A percentile compares a stretch with the other conserved stretches of the same genome.
Conservation (phyloP, 2,888 invertebrate genomes). For the Caenorhabditis sp. region DNA sequence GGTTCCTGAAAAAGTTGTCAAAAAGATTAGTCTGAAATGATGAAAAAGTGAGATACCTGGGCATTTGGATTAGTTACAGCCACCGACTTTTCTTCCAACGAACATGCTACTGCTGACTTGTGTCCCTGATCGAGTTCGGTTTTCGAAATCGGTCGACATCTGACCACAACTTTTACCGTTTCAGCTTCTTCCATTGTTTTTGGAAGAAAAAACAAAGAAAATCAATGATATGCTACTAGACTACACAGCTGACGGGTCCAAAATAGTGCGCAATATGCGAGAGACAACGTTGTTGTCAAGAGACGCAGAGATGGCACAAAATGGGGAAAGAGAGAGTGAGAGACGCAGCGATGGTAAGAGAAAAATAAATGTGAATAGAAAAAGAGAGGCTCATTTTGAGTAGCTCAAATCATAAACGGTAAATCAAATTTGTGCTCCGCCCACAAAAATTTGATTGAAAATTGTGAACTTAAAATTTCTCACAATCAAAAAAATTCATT, state of each 20-base stretch:
- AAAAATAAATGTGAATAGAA: no score
- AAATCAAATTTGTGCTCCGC: no score
- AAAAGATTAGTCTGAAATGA: no score
- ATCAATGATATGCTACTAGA: no score
- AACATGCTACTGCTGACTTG: slow-evolving; percentile 17
- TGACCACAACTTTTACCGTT: slow-evolving; percentile 93
- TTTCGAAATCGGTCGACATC: slow-evolving; percentile 89
- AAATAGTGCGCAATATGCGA: neutral
- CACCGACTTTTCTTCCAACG: slow-evolving; percentile 41
- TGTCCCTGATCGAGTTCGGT: slow-evolving; percentile 79
- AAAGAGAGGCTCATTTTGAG: no score
- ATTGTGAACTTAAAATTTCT: no score
- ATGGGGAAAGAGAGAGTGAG: slow-evolving; percentile 1
- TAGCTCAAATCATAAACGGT: no score
- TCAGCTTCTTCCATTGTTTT: slow-evolving; percentile 74
- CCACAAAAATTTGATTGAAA: no score
- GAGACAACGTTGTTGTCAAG: neutral
- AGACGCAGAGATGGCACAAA: neutral
- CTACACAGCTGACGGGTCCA: neutral
- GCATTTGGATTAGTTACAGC: slow-evolving; percentile 21
- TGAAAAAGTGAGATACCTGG: no score
- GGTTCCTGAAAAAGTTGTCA: slow-evolving; percentile 71
- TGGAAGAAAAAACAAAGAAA: neutral
- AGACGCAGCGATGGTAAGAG: neutral
- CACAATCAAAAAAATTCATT: no score